phyloP scores from a whole-genome alignment of 2,888 invertebrate species.

The Acanthosepion lycidas region DNA sequence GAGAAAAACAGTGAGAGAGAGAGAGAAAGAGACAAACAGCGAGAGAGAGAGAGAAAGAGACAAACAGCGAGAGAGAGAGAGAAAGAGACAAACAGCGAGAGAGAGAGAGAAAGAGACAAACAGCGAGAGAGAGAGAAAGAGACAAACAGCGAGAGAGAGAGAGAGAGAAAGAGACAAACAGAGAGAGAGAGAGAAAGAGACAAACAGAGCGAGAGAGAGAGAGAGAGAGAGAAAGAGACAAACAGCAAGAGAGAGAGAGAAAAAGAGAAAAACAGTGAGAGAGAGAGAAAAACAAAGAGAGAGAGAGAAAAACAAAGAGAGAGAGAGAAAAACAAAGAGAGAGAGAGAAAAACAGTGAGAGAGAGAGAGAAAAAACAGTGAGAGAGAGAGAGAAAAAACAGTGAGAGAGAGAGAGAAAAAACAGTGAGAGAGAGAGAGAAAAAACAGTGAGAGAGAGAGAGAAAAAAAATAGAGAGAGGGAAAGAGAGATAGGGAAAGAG shows the following conservation, averaged over 20 bases:
- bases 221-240: not conserved
- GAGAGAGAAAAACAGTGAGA: not conserved
- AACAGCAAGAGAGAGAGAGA: conserved; percentile 40
- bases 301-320: not conserved
- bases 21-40: not conserved
- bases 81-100: no score
- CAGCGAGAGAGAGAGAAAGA: not conserved
- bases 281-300: conserved; percentile 36
- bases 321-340: not conserved
- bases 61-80: no score
- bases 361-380: no score
- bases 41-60: conserved; percentile 47
- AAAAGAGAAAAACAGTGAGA: not conserved
- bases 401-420: not conserved
- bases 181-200: not conserved
- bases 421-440: not conserved
- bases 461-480: not conserved
- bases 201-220: not conserved
- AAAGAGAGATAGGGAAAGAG: not conserved
- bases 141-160: not conserved
- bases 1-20: not conserved
- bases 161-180: fast-evolving
- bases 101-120: no score
- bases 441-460: not conserved
- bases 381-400: no score